Evolutionary conservation across 2,113 vertebrate species (phyloP).

Genomic region (Oreochromis spilurus): DNA sequence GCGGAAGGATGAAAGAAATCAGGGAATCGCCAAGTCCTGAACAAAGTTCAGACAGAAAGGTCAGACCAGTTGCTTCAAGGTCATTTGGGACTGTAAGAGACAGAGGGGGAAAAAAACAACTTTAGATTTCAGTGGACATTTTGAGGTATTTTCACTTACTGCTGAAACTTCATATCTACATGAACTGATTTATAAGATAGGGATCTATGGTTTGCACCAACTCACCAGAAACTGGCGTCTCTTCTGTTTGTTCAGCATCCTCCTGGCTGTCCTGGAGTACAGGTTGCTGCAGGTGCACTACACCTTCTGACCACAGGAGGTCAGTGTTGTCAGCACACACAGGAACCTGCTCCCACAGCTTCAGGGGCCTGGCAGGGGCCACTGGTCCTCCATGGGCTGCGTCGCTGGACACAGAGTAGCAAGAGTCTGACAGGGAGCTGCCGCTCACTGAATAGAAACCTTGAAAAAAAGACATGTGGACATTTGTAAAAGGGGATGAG

Average conservation of each 20-base stretch:
- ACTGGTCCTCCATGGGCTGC: slow-evolving; percentile 47
- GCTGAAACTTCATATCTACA: neutral
- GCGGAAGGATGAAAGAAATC: slow-evolving; percentile 39
- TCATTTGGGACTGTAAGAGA: slow-evolving; percentile 54
- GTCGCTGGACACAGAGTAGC: slow-evolving; percentile 79
- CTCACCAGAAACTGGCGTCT: slow-evolving; percentile 66
- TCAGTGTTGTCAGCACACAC: slow-evolving; percentile 66
- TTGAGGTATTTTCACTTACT: neutral
- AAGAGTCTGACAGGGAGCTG: slow-evolving; percentile 79
- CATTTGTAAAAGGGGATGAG: neutral
- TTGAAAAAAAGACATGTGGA: slow-evolving; percentile 9
- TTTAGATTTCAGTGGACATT: neutral
- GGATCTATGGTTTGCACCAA: neutral
- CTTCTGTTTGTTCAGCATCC: slow-evolving; percentile 27
- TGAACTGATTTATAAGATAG: neutral
- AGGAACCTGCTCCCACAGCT: slow-evolving; percentile 58
- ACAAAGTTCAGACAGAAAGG: slow-evolving; percentile 72
- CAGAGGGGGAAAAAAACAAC: neutral
- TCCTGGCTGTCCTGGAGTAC: slow-evolving; percentile 13
- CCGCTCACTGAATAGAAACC: slow-evolving; percentile 82
- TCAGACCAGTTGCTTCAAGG: slow-evolving; percentile 61
- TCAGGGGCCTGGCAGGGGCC: slow-evolving; percentile 42
- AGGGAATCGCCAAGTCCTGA: slow-evolving; percentile 56
- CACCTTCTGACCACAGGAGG: slow-evolving; percentile 69
- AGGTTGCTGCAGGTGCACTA: slow-evolving; percentile 27